Conservation (phyloP, 1,140 invertebrate genomes). For the Agrilus planipennis region DNA sequence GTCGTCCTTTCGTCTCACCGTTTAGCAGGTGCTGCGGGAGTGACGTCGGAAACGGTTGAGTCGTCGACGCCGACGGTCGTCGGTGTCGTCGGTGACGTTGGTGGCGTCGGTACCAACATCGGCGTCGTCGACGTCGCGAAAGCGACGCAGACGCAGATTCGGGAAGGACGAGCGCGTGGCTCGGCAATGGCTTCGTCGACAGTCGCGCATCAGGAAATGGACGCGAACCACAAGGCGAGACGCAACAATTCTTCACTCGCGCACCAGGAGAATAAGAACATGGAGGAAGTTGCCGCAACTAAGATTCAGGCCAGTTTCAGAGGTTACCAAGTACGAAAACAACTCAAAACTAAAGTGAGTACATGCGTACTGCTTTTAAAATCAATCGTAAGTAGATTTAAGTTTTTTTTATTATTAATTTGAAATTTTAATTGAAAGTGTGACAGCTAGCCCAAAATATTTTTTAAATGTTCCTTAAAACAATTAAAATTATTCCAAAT, state of each 20-base stretch:
- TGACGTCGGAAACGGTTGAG: conserved; percentile 18
- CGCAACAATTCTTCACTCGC: conserved; percentile 14
- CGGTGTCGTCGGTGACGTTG: conserved; percentile 4
- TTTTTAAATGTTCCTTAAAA: too few species aligned
- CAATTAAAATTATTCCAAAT: too few species aligned
- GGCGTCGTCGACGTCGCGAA: conserved; percentile 17
- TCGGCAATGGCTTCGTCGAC: conserved; percentile 14
- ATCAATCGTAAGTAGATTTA: too few species aligned
- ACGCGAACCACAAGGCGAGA: conserved; percentile 23
- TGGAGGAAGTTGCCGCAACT: conserved; percentile 41
- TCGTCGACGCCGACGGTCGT: background rate
- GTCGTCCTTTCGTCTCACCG: too few species aligned
- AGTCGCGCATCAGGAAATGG: conserved; percentile 17
- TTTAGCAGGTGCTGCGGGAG: conserved; percentile 28
- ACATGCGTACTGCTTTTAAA: too few species aligned
- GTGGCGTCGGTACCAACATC: too few species aligned
- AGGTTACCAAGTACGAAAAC: conserved; percentile 52
- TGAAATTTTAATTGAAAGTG: too few species aligned
- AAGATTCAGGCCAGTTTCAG: conserved; percentile 60
- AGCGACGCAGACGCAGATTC: conserved; percentile 3
- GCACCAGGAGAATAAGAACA: conserved; percentile 27
- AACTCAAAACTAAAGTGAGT: conserved; percentile 27
- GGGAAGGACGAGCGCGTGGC: background rate
- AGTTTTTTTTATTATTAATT: too few species aligned
- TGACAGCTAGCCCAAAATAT: too few species aligned